A percentile compares a stretch with the other conserved stretches of the same genome.
Evolutionary conservation across 2,113 vertebrate species (phyloP).

Genomic region (Solea solea): DNA sequence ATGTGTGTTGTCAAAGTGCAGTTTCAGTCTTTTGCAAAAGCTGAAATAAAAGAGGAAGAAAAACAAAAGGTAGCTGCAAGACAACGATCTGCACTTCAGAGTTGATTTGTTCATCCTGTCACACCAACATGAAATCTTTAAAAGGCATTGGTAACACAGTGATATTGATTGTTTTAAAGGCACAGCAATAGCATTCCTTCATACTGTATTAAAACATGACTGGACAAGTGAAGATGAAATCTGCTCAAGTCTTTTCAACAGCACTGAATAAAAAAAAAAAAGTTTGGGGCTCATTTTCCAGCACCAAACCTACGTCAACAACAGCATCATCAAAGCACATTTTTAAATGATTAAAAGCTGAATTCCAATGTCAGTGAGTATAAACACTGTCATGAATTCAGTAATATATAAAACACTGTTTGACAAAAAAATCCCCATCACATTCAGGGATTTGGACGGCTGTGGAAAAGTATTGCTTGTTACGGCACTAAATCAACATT

Average conservation of each 20-base stretch:
- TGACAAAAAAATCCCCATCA: neutral
- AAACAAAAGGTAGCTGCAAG: constrained; percentile 5
- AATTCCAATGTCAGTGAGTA: constrained; percentile 16
- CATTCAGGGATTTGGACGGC: neutral
- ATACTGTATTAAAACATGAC: neutral
- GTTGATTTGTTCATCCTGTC: constrained; percentile 18
- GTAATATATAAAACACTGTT: constrained; percentile 23
- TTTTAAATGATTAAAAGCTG: constrained; percentile 4
- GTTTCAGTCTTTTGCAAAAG: constrained; percentile 5
- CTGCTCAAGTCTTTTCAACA: neutral
- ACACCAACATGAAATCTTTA: neutral
- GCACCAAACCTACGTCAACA: constrained; percentile 6
- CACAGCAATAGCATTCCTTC: constrained; percentile 29
- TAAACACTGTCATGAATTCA: constrained; percentile 23
- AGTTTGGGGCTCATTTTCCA: neutral
- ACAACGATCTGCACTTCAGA: neutral
- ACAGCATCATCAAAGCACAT: constrained; percentile 18
- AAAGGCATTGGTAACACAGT: constrained; percentile 15
- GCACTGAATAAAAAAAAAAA: neutral
- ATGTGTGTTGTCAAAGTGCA: constrained; percentile 18
- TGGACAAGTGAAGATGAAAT: constrained; percentile 1
- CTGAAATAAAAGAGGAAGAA: too few relatives aligned
- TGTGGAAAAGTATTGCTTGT: neutral
- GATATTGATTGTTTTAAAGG: constrained; percentile 41
- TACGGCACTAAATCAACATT: constrained; percentile 5